Percentiles rank a stretch among this genome's conserved stretches.
Conservation (phyloP, 2,113 vertebrate species). For the Hydrolagus affinis region DNA sequence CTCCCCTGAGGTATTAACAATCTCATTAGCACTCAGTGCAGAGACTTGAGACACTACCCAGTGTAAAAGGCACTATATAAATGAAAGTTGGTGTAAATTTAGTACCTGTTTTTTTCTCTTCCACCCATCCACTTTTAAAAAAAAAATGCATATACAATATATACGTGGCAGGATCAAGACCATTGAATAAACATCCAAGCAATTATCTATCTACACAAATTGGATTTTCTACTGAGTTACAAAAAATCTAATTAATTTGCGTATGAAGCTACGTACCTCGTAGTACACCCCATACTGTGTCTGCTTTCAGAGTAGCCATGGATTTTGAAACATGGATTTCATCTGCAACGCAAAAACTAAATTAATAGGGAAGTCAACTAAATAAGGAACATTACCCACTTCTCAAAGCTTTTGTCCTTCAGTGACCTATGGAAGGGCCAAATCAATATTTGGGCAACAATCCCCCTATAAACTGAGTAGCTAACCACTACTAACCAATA, state of each 20-base stretch:
- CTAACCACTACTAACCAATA: too few relatives aligned
- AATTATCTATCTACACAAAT: neutral
- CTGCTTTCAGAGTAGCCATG: slow-evolving; percentile 68
- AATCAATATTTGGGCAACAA: too few relatives aligned
- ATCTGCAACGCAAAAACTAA: slow-evolving; percentile 55
- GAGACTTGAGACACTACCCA: too few relatives aligned
- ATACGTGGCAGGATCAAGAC: neutral
- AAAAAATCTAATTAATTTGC: neutral
- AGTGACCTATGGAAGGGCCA: too few relatives aligned
- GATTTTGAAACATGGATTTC: slow-evolving; percentile 60
- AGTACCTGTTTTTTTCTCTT: neutral
- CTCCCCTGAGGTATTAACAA: too few relatives aligned
- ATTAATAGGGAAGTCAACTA: neutral
- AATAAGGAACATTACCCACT: neutral
- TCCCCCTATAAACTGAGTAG: too few relatives aligned
- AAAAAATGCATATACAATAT: neutral
- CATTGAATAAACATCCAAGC: neutral
- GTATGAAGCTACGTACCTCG: slow-evolving; percentile 59
- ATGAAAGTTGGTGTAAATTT: neutral
- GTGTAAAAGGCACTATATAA: neutral
- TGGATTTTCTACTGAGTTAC: neutral
- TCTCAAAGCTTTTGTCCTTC: too few relatives aligned
- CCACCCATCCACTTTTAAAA: neutral
- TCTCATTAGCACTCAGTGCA: too few relatives aligned
- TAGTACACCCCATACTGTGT: slow-evolving; percentile 82